These are phyloP conservation scores for Hypselothyrea guttata DNA, from an alignment of 2,888 invertebrate species.

Conservation along the genomic window DNA sequence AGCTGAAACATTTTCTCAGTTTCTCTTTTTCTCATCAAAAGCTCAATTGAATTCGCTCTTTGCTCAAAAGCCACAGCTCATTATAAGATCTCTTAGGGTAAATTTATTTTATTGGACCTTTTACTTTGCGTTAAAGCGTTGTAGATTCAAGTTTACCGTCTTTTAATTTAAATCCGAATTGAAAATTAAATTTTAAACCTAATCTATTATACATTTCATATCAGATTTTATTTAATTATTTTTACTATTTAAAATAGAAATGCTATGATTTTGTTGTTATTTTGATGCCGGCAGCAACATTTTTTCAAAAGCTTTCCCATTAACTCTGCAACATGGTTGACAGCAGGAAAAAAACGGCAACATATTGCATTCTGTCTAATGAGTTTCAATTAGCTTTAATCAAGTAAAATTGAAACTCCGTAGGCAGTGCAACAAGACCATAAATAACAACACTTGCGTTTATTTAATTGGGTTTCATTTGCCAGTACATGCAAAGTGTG, in stretches of 20 bases:
- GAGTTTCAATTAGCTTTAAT: slow-evolving; percentile 66
- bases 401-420: slow-evolving; percentile 41
- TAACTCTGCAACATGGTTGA: slow-evolving; percentile 46
- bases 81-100: slow-evolving; percentile 14
- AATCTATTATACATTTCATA: neutral
- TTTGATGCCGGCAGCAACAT: slow-evolving; percentile 27
- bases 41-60: slow-evolving; percentile 28
- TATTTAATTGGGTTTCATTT: slow-evolving; percentile 60
- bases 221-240: no score
- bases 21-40: slow-evolving; percentile 11
- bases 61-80: neutral
- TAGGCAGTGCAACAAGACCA: slow-evolving; percentile 25
- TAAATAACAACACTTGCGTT: slow-evolving; percentile 31
- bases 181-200: no score
- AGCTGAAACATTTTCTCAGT: neutral
- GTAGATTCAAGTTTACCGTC: no score
- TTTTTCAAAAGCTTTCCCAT: slow-evolving; percentile 9
- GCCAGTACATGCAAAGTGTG: slow-evolving; percentile 1
- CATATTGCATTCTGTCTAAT: slow-evolving; percentile 40
- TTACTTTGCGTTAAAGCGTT: no score
- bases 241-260: no score
- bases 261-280: no score
- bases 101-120: no score
- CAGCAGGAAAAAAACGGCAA: slow-evolving; percentile 1
- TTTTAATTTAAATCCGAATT: no score